A percentile compares a stretch with the other conserved stretches of the same genome.
Evolutionary conservation across 2,888 invertebrate species (phyloP).

Genomic region (Pristionchus entomophagus): DNA sequence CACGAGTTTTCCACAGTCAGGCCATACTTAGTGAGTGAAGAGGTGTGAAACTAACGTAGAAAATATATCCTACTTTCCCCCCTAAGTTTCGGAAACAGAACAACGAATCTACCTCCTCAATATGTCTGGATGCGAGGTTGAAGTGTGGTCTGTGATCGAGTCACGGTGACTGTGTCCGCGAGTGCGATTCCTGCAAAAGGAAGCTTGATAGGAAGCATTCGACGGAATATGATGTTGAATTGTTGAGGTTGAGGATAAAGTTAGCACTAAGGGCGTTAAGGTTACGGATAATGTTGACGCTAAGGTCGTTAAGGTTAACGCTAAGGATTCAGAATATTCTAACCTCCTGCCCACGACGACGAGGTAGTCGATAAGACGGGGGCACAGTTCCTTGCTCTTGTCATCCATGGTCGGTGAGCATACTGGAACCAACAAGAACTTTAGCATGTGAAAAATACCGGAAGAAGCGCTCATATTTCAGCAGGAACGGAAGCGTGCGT

Average conservation of each 20-base stretch:
- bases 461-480: neutral
- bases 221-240: no score
- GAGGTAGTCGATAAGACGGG: slow-evolving; percentile 88
- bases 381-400: slow-evolving; percentile 79
- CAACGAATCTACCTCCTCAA: slow-evolving; percentile 53
- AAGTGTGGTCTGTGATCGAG: slow-evolving; percentile 43
- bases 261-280: no score
- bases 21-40: no score
- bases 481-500: neutral
- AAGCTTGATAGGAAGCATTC: neutral
- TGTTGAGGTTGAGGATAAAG: no score
- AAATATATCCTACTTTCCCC: no score
- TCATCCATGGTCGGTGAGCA: slow-evolving; percentile 64
- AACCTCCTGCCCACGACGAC: slow-evolving; percentile 87
- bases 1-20: no score
- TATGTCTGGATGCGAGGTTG: slow-evolving; percentile 63
- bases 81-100: no score
- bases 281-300: no score
- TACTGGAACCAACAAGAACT: neutral
- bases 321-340: no score
- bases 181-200: slow-evolving; percentile 2
- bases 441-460: neutral
- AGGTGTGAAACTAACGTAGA: no score
- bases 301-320: no score
- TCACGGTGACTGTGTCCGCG: slow-evolving; percentile 36